Percentiles rank a stretch among this genome's conserved stretches.
phyloP scores from a whole-genome alignment of 2,113 vertebrate species.

The Sebastes schlegelii region DNA sequence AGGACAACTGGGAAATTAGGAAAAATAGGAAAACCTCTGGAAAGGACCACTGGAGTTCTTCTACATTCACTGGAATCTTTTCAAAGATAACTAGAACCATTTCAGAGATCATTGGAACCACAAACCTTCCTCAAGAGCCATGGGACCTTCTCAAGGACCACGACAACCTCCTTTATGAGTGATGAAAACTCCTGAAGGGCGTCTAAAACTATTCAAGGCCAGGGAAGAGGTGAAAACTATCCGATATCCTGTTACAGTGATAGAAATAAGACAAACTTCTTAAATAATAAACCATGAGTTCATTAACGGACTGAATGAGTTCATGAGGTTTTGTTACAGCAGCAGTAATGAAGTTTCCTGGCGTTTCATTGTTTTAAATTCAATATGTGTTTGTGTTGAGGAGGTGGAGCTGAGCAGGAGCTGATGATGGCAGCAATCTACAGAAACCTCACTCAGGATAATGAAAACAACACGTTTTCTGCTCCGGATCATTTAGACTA shows the following conservation, averaged over 20 bases:
- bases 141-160: no score
- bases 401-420: background rate
- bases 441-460: slow-evolving; percentile 6
- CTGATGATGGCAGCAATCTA: background rate
- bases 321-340: background rate
- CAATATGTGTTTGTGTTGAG: slow-evolving; percentile 18
- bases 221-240: background rate
- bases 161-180: background rate
- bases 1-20: no score
- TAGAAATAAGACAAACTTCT: no score
- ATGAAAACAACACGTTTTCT: slow-evolving; percentile 25
- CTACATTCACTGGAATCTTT: background rate
- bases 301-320: background rate
- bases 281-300: background rate
- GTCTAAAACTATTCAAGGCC: no score
- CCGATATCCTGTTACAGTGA: no score
- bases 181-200: background rate
- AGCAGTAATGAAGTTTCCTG: background rate
- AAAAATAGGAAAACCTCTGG: no score
- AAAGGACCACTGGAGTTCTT: no score
- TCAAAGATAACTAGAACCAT: no score
- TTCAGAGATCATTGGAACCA: background rate
- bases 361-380: background rate
- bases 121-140: no score
- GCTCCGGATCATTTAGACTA: background rate